Base-by-base conservation (phyloP, 2,113 vertebrate genomes). In the Indicator indicator region DNA sequence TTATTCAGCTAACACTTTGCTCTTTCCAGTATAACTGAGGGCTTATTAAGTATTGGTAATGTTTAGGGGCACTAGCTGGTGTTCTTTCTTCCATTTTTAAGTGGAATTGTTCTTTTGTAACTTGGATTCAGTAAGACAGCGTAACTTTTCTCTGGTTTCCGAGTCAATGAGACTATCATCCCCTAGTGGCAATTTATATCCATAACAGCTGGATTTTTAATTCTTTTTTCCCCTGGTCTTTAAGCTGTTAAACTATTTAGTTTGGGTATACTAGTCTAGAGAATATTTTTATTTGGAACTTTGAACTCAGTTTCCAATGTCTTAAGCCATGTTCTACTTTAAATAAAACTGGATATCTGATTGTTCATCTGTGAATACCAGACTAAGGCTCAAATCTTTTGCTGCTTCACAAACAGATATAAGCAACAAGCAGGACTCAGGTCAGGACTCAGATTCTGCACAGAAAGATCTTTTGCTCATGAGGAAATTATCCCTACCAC, bases 131-230 rank as follows among this genome's bases (percentile, higher is more conserved):
- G 15, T 42, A 67, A 27, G 20, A 42, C 8, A 24, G 33, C 38
- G 46, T 74, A 80, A 67, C 13, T 62, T 63, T 36, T 36, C 36
- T 42, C 1, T 0, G 12, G 6, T 59, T n/a, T 78, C 33, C 38
- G 52, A 83, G 68, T 33, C 72, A 79, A 27, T 82, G 78, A 91
- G 56, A 40, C 79, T 89, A 14, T 62, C 79, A 92, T 93, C 83
- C 80, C 70, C 92, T 92, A 86, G 68, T 95, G 82, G 88, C 60
- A 62, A 32, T 78, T 92, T 80, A 21, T 56, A 60, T 56, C 78
- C 60, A 76, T 87, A 87, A 73, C 68, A 90, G 78, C 58, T 20
- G 2, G 24, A 9, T 60, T 83, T 36, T 36, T 12, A 1, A 5
- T 46, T 64, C 32, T 26, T 24, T n/a, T 32, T 33, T 50, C 6